phyloP scores from a whole-genome alignment of 2,888 invertebrate species.

The Cylloceria caligata region DNA sequence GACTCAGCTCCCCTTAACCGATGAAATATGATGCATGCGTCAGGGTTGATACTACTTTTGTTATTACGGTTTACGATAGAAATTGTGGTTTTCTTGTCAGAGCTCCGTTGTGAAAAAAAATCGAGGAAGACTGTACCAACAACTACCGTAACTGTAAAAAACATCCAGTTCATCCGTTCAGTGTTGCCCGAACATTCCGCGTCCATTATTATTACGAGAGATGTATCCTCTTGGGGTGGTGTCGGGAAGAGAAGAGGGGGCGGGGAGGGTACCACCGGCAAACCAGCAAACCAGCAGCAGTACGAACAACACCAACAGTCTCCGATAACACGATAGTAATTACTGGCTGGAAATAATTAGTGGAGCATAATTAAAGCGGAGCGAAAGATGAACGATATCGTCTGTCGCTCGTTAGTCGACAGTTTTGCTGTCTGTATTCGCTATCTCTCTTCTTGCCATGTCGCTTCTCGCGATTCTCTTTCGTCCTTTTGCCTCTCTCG shows the following conservation, averaged over 20 bases:
- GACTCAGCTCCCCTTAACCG: too few relatives aligned
- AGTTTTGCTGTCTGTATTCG: conserved; percentile 77
- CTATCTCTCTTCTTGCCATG: conserved; percentile 45
- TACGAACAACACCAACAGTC: conserved; percentile 70
- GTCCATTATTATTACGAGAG: conserved; percentile 77
- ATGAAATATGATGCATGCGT: neutral
- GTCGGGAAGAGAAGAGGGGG: too few relatives aligned
- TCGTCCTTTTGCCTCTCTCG: neutral
- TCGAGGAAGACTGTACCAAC: conserved; percentile 19
- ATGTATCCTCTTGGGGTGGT: conserved; percentile 77
- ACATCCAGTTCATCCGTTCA: conserved; percentile 43
- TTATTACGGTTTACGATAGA: conserved; percentile 17
- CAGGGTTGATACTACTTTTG: conserved; percentile 1
- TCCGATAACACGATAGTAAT: conserved; percentile 81
- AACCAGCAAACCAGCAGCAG: conserved; percentile 33
- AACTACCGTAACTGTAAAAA: conserved; percentile 39
- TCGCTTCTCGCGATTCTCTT: conserved; percentile 35
- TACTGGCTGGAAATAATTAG: conserved; percentile 82
- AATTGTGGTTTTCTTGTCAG: conserved; percentile 41
- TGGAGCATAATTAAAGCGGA: conserved; percentile 81
- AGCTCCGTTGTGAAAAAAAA: conserved; percentile 25
- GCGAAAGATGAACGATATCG: conserved; percentile 82
- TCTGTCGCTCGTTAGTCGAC: conserved; percentile 82
- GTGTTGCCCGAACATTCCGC: conserved; percentile 59
- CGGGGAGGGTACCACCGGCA: conserved; percentile 36